phyloP scores from a whole-genome alignment of 2,888 invertebrate genomes.

The Neoascia interrupta region DNA sequence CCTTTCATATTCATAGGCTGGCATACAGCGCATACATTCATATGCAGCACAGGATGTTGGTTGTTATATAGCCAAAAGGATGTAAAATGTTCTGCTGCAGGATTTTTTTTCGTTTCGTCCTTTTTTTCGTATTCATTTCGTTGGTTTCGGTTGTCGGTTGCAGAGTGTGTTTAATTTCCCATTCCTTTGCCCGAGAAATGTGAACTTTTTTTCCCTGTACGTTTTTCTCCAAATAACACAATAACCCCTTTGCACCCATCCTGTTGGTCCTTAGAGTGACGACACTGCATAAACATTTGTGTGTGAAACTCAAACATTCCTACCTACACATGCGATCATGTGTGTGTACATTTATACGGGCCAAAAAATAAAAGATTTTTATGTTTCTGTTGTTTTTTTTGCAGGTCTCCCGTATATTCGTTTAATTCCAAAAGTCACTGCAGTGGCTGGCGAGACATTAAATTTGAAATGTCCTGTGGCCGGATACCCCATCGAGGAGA shows the following conservation, averaged over 20 bases:
- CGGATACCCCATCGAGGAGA: constrained; percentile 89
- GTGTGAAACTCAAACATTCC: constrained; percentile 53
- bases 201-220: constrained; percentile 17
- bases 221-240: constrained; percentile 41
- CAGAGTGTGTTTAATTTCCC: constrained; percentile 65
- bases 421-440: constrained; percentile 89
- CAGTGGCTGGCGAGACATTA: constrained; percentile 88
- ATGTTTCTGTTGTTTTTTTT: constrained; percentile 43
- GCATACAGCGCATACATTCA: constrained; percentile 10
- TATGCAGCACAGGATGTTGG: constrained; percentile 56
- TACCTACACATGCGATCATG: constrained; percentile 3
- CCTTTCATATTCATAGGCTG: constrained; percentile 63
- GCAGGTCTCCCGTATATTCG: constrained; percentile 89
- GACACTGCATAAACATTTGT: constrained; percentile 60
- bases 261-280: constrained; percentile 22
- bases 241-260: neutral
- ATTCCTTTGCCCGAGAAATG: constrained; percentile 17
- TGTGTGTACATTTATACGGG: neutral
- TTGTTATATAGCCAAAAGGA: constrained; percentile 67
- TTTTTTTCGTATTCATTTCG: constrained; percentile 4
- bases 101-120: constrained; percentile 24
- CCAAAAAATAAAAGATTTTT: constrained; percentile 5
- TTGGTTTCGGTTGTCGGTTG: constrained; percentile 59
- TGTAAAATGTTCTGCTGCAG: constrained; percentile 67
- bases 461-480: constrained; percentile 90